phyloP scores from a whole-genome alignment of 2,888 invertebrate genomes.

The Drosophila macrothrix region DNA sequence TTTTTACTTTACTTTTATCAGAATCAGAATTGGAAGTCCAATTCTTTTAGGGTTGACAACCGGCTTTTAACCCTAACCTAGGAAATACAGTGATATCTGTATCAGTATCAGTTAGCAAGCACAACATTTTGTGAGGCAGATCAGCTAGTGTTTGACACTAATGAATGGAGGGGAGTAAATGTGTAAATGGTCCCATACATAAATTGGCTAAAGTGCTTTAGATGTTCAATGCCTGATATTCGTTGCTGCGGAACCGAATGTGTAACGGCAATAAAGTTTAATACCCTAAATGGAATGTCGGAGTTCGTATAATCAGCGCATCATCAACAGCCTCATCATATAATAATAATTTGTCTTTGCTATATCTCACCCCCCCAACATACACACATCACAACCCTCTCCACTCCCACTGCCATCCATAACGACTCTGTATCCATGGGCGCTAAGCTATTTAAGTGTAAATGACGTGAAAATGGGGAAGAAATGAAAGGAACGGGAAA shows the following conservation, averaged over 20 bases:
- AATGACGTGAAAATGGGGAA: constrained; percentile 76
- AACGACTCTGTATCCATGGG: constrained; percentile 43
- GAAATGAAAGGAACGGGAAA: constrained; percentile 30
- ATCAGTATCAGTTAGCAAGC: neutral
- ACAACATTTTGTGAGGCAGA: neutral
- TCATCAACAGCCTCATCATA: constrained; percentile 73
- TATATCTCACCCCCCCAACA: constrained; percentile 8
- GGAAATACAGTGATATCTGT: neutral
- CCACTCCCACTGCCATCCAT: constrained; percentile 5
- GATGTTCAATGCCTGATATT: constrained; percentile 54
- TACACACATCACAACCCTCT: neutral
- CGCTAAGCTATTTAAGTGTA: constrained; percentile 78
- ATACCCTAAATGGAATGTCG: constrained; percentile 62
- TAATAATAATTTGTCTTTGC: constrained; percentile 57
- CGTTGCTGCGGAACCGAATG: constrained; percentile 47
- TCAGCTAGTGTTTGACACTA: neutral
- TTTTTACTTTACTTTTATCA: neutral
- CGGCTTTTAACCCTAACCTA: neutral
- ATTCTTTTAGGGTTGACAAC: neutral
- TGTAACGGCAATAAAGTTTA: constrained; percentile 72
- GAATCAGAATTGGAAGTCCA: neutral
- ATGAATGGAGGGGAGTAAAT: constrained; percentile 1
- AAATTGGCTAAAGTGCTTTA: constrained; percentile 42
- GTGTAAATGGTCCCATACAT: constrained; percentile 1
- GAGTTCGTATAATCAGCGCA: constrained; percentile 68